Conservation (phyloP, 2,113 vertebrate species). For the Oreochromis tanganicae region DNA sequence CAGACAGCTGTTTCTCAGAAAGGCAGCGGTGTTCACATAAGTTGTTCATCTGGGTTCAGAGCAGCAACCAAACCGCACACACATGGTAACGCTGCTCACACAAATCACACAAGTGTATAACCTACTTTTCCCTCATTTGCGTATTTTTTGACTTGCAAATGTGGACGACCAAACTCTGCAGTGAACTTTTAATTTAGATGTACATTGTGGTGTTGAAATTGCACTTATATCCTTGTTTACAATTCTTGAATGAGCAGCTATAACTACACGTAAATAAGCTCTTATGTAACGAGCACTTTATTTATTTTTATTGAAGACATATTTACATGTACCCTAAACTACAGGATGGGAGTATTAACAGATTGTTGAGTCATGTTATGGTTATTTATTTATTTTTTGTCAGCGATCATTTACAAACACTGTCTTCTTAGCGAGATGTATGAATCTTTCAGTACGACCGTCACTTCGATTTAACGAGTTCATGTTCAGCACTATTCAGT, state of each 20-base stretch:
- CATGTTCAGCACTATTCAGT: neutral
- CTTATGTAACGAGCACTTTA: neutral
- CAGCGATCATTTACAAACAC: neutral
- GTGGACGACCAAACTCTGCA: neutral
- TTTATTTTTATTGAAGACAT: neutral
- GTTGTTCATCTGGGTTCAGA: neutral
- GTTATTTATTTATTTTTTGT: neutral
- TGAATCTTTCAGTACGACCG: neutral
- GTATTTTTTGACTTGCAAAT: neutral
- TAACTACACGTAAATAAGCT: neutral
- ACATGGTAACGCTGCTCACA: neutral
- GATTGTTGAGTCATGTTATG: neutral
- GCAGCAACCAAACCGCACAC: neutral
- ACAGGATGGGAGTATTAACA: neutral
- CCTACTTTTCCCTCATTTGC: neutral
- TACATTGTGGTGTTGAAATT: neutral
- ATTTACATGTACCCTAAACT: neutral
- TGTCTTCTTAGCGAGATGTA: neutral
- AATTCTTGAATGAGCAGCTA: neutral
- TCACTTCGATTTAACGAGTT: neutral
- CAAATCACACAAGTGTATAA: neutral
- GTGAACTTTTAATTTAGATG: neutral
- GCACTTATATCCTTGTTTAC: fast-evolving
- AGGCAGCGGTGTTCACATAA: neutral
- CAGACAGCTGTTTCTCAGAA: neutral